These are phyloP conservation scores for Epicauta chinensis DNA, from an alignment of 1,140 invertebrate species.

Conservation along the genomic window DNA sequence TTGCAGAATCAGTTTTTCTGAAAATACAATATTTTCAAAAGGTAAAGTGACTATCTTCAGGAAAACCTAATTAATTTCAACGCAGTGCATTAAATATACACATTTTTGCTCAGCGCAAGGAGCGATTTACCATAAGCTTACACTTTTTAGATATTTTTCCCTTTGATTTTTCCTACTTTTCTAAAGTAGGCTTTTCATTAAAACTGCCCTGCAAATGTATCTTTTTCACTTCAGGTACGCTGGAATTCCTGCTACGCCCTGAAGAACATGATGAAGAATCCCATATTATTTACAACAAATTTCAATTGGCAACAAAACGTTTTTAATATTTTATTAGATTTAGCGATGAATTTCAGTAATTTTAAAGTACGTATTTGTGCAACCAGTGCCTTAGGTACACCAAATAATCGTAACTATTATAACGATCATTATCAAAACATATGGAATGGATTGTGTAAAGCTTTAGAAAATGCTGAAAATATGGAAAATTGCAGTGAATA, in stretches of 20 bases:
- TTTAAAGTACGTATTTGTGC: conserved; percentile 77
- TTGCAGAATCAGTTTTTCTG: too few species aligned
- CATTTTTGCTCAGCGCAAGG: too few species aligned
- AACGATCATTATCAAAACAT: conserved; percentile 52
- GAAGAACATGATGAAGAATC: conserved; percentile 68
- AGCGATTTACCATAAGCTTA: too few species aligned
- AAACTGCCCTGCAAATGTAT: too few species aligned
- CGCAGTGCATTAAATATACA: too few species aligned
- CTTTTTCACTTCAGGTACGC: conserved; percentile 57
- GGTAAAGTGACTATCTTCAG: too few species aligned
- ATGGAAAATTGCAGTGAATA: conserved; percentile 75
- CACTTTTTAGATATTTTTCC: too few species aligned
- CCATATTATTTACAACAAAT: conserved; percentile 41
- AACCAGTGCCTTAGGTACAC: conserved; percentile 62
- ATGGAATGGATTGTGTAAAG: conserved; percentile 63
- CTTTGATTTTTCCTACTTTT: too few species aligned
- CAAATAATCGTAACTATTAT: conserved; percentile 51
- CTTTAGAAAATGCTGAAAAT: conserved; percentile 65
- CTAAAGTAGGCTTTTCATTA: too few species aligned
- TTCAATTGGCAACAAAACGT: conserved; percentile 32
- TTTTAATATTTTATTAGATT: conserved; percentile 45
- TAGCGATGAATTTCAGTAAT: conserved; percentile 51
- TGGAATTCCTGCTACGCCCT: conserved; percentile 89
- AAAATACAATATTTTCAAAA: too few species aligned
- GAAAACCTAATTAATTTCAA: too few species aligned